A percentile compares a stretch with the other conserved stretches of the same genome.
Evolutionary conservation across 2,888 invertebrate species (phyloP).

Genomic region (Melanophora roralis): DNA sequence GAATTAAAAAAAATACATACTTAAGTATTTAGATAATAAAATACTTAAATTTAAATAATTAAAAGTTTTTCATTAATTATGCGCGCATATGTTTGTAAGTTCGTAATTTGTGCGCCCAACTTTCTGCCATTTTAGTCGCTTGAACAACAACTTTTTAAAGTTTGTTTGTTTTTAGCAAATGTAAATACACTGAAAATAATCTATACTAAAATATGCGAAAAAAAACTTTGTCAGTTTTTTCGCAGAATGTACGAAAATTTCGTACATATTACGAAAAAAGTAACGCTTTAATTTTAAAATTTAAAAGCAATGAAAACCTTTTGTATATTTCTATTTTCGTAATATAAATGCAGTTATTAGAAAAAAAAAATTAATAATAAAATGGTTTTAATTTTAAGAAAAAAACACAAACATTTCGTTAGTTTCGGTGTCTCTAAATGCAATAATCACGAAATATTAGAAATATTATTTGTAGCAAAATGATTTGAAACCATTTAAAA

Average conservation of each 20-base stretch:
- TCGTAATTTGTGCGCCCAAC: not conserved
- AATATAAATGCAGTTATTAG: too few species aligned
- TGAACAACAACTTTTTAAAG: not conserved
- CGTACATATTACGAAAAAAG: too few species aligned
- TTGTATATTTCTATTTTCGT: too few species aligned
- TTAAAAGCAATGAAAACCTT: too few species aligned
- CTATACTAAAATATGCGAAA: not conserved
- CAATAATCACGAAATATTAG: too few species aligned
- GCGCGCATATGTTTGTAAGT: not conserved
- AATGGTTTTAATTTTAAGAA: too few species aligned
- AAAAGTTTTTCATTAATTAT: slow-evolving; percentile 32
- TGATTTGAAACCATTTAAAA: too few species aligned
- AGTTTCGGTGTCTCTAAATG: too few species aligned
- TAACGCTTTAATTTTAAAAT: slow-evolving; percentile 15
- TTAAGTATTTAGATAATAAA: not conserved
- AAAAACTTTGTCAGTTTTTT: slow-evolving; percentile 32
- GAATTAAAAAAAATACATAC: not conserved
- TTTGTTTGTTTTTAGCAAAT: not conserved
- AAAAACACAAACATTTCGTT: too few species aligned
- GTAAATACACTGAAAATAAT: slow-evolving; percentile 21
- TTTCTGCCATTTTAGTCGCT: not conserved
- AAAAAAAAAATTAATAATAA: too few species aligned
- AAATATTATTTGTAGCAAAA: too few species aligned
- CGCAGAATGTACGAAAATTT: too few species aligned
- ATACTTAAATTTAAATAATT: slow-evolving; percentile 3